Conservation (phyloP, 2,797 vertebrate species). For the Setipinna tenuifilis region DNA sequence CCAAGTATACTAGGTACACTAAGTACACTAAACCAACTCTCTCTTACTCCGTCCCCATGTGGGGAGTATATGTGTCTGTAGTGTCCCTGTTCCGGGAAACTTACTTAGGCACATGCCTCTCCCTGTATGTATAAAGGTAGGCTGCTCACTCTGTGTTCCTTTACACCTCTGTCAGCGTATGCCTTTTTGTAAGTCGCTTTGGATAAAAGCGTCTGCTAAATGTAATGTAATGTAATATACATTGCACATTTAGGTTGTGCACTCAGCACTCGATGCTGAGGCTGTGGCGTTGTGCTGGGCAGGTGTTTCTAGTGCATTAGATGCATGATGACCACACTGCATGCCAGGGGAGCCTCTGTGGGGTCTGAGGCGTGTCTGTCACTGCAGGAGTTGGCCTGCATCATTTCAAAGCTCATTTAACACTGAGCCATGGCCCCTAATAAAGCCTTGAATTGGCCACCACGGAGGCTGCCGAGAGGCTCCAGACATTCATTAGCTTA, state of each 20-base stretch:
- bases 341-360: constrained; percentile 55
- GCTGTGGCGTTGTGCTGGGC: neutral
- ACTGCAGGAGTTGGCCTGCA: constrained; percentile 70
- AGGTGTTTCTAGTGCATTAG: constrained; percentile 45
- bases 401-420: constrained; percentile 81
- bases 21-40: no score
- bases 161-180: no score
- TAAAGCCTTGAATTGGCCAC: constrained; percentile 73
- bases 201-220: no score
- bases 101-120: no score
- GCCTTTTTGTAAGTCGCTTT: no score
- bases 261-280: neutral
- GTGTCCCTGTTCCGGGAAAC: no score
- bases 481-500: constrained; percentile 84
- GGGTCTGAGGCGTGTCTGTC: constrained; percentile 58
- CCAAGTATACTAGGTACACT: no score
- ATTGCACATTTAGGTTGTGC: neutral
- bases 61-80: no score
- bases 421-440: constrained; percentile 71
- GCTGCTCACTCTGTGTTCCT: no score
- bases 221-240: no score
- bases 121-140: no score
- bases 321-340: constrained; percentile 40
- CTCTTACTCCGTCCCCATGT: no score
- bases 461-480: constrained; percentile 67